Evolutionary conservation across 2,888 invertebrate genomes (phyloP).

Genomic region (Mythimna ferrago): DNA sequence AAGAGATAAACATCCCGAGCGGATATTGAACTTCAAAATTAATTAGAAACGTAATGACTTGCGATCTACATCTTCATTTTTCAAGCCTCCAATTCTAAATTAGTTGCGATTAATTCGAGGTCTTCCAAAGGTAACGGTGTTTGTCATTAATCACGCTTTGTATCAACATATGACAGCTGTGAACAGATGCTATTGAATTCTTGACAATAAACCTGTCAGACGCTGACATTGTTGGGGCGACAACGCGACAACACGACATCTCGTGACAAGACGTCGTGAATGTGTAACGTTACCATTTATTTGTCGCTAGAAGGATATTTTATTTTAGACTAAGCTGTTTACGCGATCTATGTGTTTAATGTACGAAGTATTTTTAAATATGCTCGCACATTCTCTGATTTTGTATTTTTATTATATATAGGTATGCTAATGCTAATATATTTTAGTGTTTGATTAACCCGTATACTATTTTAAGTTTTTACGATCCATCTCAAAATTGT

Average conservation of each 20-base stretch:
- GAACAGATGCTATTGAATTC: constrained; percentile 35
- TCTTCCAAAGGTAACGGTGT: constrained; percentile 45
- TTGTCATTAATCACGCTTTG: constrained; percentile 47
- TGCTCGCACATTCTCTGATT: too few species aligned
- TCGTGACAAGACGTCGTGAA: constrained; percentile 41
- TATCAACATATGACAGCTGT: constrained; percentile 47
- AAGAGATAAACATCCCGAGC: background rate
- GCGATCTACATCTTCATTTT: constrained; percentile 33
- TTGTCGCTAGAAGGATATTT: constrained; percentile 1
- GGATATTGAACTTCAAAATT: constrained; percentile 28
- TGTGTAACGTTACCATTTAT: constrained; percentile 25
- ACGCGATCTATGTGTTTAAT: background rate
- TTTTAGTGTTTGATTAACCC: too few species aligned
- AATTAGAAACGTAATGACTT: constrained; percentile 36
- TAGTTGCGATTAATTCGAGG: constrained; percentile 36
- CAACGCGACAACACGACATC: constrained; percentile 47
- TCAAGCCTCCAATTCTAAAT: constrained; percentile 32
- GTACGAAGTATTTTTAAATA: too few species aligned
- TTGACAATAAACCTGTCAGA: constrained; percentile 51
- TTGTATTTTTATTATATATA: too few species aligned
- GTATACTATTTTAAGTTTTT: too few species aligned
- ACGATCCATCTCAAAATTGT: too few species aligned
- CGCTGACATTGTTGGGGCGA: constrained; percentile 51
- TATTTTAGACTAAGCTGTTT: background rate
- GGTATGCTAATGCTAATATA: too few species aligned